phyloP scores from a whole-genome alignment of 2,113 vertebrate species.

The Setophaga coronata region DNA sequence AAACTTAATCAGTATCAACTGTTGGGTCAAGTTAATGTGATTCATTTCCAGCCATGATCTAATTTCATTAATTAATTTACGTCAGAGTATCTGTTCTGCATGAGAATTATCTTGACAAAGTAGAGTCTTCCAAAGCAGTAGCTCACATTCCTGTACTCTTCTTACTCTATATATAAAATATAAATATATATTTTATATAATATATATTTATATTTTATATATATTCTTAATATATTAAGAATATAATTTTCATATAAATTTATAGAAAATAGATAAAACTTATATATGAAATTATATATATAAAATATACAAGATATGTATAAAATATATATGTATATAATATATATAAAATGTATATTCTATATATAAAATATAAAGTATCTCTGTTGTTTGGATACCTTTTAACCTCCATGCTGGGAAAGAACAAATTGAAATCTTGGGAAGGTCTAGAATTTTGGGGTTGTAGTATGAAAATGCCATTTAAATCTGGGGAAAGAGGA shows the following conservation, averaged over 20 bases:
- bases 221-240: no score
- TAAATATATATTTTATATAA: no score
- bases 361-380: background rate
- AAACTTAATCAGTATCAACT: background rate
- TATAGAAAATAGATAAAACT: no score
- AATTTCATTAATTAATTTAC: background rate
- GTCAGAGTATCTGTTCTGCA: background rate
- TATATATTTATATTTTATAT: no score
- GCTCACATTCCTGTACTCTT: background rate
- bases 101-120: constrained; percentile 4
- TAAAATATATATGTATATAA: no score
- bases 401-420: background rate
- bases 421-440: background rate
- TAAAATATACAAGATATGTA: no score
- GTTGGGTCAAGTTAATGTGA: background rate
- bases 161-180: background rate
- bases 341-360: no score
- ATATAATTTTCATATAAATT: no score
- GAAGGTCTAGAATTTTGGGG: background rate
- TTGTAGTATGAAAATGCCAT: background rate
- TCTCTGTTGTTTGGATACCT: background rate
- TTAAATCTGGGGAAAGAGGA: background rate
- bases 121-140: background rate
- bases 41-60: background rate
- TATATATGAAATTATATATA: no score